A percentile compares a stretch with the other conserved stretches of the same genome.
These are phyloP conservation scores for Entomobrya proxima DNA, from an alignment of 2,888 invertebrate species.

Conservation along the genomic window DNA sequence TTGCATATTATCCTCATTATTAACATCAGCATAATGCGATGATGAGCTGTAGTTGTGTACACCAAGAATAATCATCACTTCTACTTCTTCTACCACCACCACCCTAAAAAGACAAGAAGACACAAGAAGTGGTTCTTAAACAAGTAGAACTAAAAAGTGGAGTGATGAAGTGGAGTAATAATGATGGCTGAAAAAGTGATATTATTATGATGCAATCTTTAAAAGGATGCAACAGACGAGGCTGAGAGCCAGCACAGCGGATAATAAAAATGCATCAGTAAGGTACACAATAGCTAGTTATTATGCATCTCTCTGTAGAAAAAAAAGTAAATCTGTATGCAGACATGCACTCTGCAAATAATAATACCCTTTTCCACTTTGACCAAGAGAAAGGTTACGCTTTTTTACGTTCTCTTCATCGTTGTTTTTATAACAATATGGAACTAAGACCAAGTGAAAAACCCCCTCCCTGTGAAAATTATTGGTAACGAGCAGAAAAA, in stretches of 20 bases:
- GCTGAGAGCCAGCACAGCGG: neutral
- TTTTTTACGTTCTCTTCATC: neutral
- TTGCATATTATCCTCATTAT: conserved; percentile 62
- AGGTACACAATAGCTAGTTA: conserved; percentile 43
- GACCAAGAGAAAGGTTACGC: conserved; percentile 14
- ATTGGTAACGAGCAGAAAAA: conserved; percentile 64
- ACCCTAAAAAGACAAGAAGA: conserved; percentile 11
- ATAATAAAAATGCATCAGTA: conserved; percentile 25
- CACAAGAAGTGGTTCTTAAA: neutral
- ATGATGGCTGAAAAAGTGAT: conserved; percentile 34
- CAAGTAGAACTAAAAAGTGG: neutral
- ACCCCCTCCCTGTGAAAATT: conserved; percentile 72
- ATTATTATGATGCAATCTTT: conserved; percentile 51
- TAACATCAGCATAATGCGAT: conserved; percentile 53
- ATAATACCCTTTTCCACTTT: conserved; percentile 25
- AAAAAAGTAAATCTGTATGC: conserved; percentile 36
- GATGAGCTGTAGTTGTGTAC: conserved; percentile 48
- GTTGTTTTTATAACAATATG: conserved; percentile 17
- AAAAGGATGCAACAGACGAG: conserved; percentile 37
- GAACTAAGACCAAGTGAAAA: conserved; percentile 46
- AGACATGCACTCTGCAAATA: conserved; percentile 34
- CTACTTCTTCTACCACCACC: conserved; percentile 33
- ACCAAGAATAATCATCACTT: conserved; percentile 21
- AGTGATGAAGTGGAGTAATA: conserved; percentile 9
- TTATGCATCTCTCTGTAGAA: neutral